A percentile compares a stretch with the other conserved stretches of the same genome.
Conservation (phyloP, 2,113 vertebrate genomes). For the Zonotrichia leucophrys region DNA sequence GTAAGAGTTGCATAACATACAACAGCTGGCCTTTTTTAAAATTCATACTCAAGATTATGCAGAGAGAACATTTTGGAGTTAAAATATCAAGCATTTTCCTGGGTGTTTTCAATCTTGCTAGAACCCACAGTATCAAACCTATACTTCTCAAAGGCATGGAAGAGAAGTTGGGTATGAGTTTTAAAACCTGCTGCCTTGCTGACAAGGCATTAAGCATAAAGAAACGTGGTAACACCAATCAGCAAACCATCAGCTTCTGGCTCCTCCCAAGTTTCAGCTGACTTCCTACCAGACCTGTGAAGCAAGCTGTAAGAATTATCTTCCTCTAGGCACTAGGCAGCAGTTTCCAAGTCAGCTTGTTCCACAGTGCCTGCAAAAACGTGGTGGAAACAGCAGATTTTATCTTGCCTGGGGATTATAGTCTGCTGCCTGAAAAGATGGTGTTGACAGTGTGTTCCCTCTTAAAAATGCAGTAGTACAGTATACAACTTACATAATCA, state of each 20-base stretch:
- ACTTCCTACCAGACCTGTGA: constrained; percentile 16
- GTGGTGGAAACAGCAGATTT: constrained; percentile 47
- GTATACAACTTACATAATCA: constrained; percentile 2
- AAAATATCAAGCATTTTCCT: not conserved
- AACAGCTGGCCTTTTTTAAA: not conserved
- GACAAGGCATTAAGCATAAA: not conserved
- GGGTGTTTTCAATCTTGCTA: not conserved
- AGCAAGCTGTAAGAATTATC: constrained; percentile 32
- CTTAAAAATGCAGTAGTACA: constrained; percentile 26
- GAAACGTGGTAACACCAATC: not conserved
- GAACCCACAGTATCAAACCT: not conserved
- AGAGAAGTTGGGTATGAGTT: not conserved
- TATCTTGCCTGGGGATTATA: constrained; percentile 16
- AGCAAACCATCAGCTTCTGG: not conserved
- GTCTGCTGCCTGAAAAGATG: constrained; percentile 1
- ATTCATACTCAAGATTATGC: not conserved
- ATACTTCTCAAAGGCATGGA: not conserved
- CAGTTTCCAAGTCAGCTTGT: constrained; percentile 23
- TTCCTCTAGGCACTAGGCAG: not conserved
- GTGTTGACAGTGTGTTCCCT: constrained; percentile 33
- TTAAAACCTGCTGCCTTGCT: constrained; percentile 6
- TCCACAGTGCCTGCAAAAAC: constrained; percentile 9
- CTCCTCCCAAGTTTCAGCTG: constrained; percentile 21
- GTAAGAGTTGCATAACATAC: not conserved
- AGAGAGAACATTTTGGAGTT: not conserved